Base-by-base conservation (phyloP, 2,888 invertebrate species). In the Trypoxylon attenuatum region DNA sequence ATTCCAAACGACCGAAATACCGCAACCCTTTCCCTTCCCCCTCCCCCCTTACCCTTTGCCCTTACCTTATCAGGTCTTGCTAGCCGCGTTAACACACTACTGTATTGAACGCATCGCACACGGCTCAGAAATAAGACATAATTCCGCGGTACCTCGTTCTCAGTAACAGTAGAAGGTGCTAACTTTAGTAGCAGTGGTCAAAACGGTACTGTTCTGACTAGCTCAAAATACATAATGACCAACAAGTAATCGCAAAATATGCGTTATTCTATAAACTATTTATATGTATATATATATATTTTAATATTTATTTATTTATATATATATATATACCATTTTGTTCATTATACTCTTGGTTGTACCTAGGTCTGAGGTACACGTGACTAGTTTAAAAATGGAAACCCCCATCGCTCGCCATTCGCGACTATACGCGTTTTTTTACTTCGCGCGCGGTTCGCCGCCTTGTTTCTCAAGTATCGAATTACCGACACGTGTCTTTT, bases 331-430 rank as follows among this genome's bases (percentile, higher is more conserved):
- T 67, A 63, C 41, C 60, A 45, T 52, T 65, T 65, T 76, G 54
- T 68, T 69, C 61, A 65, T 59, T 66, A 64, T 64, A 43, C 49
- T 60, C 63, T 68, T 58, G n/a, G 53, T 46, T 47, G 43, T 69
- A 70, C 65, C 62, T 38, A 50, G 50, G 55, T 43, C 50, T 58
- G 73, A 65, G 71, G 71, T 79, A 80, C 76, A 66, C 64, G 63
- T 84, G 84, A 84, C 84, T 84, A 83, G 82, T 79, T 82, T 18
- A 71, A 70, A 76, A 74, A 65, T 60, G 54, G 65, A 64, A 73
- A 73, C 70, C 69, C n/a, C 71, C 71, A 71, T 73, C 70, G 61
- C 70, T 71, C 73, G 71, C 71, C 45, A 29, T 49, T 27, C 61
- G 47, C 18, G 13, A 18, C 23, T 55, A 18, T 42, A 42, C 38